A percentile compares a stretch with the other conserved stretches of the same genome.
phyloP scores from a whole-genome alignment of 2,797 vertebrate genomes.

The Poecilia picta region DNA sequence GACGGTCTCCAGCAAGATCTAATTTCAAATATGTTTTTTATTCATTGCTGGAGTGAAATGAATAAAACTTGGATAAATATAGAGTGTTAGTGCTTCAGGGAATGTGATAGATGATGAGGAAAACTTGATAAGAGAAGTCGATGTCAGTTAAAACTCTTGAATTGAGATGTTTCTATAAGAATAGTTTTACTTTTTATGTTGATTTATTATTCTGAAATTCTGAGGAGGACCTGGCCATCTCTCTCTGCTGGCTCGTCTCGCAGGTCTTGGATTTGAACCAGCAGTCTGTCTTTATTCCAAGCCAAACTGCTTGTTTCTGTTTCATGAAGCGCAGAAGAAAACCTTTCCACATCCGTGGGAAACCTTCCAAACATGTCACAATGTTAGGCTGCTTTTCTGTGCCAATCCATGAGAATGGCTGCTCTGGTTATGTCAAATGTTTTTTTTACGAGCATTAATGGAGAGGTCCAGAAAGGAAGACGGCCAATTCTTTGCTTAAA shows the following conservation, averaged over 20 bases:
- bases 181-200: neutral
- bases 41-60: neutral
- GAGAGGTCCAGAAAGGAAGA: neutral
- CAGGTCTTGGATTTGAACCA: neutral
- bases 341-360: neutral
- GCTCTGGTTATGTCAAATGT: conserved; percentile 24
- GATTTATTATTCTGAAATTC: neutral
- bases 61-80: conserved; percentile 8
- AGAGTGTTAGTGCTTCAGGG: conserved; percentile 4
- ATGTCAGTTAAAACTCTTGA: conserved; percentile 26
- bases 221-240: neutral
- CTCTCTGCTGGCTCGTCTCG: neutral
- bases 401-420: neutral
- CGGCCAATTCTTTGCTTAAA: conserved; percentile 3
- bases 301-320: neutral
- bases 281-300: neutral
- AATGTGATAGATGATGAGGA: conserved; percentile 14
- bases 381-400: neutral
- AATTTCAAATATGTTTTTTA: neutral
- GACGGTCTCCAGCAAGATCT: neutral
- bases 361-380: neutral
- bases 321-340: neutral
- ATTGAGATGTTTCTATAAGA: conserved; percentile 6
- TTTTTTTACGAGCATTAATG: neutral
- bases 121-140: neutral